Evolutionary conservation across 2,888 invertebrate genomes (phyloP), one percentile per base, ranked within the genome.

Genomic region (Monochamus alternatus): DNA sequence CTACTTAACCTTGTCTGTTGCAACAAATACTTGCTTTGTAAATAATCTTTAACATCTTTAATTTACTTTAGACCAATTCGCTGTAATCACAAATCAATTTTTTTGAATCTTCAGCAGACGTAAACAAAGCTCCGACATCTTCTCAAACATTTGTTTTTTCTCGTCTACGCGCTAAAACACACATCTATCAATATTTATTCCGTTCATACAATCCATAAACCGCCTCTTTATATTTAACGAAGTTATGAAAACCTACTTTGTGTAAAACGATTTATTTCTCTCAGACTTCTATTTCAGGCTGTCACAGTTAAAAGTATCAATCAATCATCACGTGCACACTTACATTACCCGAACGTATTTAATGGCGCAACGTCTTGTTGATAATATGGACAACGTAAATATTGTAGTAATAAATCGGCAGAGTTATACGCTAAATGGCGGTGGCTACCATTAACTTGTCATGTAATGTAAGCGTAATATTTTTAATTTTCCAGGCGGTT

Each of bases 371-470:
- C 63, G 62, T 69, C 74, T 74, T 58, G 69, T 59, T 63, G 59
- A 47, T 58, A 55, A 74, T 74, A 74, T 74, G 64, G 74, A 69
- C 74, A 74, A 74, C 69, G 64, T 63, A 74, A 74, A 74, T 69
- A 74, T 74, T 74, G 58, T 68, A 67, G 74, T 44, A 71, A 75
- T 75, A 75, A 75, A 75, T 75, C 67, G 67, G 44, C 59, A 38
- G 60, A 78, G 65, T 71, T 55, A 69, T 68, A 69, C 64, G 64
- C 38, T 68, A 69, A 73, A 69, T 73, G 73, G 74, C 72, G 12
- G 69, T 63, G 47, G 68, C 66, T 44, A 72, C 75, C 73, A 75
- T 75, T 75, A 75, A 73, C 67, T 69, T 75, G 75, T 75, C 75
- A 65, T 68, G 69, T 75, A 72, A 62, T 73, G 73, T 75, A 69